Base-by-base conservation (phyloP, 2,113 vertebrate genomes). In the Micronisus gabar region DNA sequence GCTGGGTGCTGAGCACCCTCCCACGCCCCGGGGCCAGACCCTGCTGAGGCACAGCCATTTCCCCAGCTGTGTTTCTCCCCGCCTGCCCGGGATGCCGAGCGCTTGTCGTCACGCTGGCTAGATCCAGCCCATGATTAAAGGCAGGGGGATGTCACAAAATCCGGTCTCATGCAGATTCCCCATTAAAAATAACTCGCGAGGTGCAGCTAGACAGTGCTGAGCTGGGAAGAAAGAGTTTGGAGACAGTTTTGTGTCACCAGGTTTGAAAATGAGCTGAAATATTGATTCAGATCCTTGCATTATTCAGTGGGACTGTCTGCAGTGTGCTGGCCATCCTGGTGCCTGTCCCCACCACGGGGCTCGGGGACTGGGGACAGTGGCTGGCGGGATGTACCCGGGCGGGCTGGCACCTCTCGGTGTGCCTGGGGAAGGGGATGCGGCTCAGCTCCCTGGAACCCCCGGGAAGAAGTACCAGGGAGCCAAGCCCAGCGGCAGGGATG, bases 201-300 rank as follows among this genome's bases (percentile, higher is more conserved):
- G 81, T 78, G 88, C 91, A 84, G 65, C 3, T 4, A 68, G 88
- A 55, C 59, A 6, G 71, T 21, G 81, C 96, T 50, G 82, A 86
- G 92, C 76, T 0, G 38, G 68, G 88, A 93, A 92, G 84, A 68
- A 93, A 95, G 88, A 93, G 88, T 94, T 93, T 0, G 5, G 83
- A 96, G 96, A 96, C 96, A 96, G 94, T 97, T 97, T 92, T 25
- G 80, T 96, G 97, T 95, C 96, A 91, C 80, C 81, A 2, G 85
- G 72, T 92, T 92, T 71, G 86, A 63, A 95, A 91, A 96, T 4
- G 86, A 93, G 95, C 93, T 94, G 91, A 91, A 91, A 95, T 83
- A 95, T 93, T 92, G 86, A 93, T 95, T 86, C 22, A 4, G 87
- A 26, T 13, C 63, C 19, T 55, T 94, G 88, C 79, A 81, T 97